Evolutionary conservation across 2,797 vertebrate species (phyloP).

Genomic region (Bucorvus abyssinicus): DNA sequence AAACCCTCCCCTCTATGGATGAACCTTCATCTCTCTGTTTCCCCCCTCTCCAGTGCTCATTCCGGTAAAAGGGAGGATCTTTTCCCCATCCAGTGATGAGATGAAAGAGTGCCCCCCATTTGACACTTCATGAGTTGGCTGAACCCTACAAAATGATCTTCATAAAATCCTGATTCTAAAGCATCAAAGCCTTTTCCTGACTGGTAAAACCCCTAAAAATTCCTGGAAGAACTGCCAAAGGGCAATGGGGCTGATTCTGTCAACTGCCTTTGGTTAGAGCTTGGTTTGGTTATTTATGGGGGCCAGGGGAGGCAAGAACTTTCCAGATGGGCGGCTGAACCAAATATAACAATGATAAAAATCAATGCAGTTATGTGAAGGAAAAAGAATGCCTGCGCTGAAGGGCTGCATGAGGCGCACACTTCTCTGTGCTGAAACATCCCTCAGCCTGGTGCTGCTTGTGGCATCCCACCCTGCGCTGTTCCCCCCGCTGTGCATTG

Average conservation of each 20-base stretch:
- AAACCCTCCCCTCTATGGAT: slow-evolving; percentile 54
- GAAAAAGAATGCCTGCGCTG: slow-evolving; percentile 11
- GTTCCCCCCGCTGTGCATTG: neutral
- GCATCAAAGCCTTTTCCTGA: slow-evolving; percentile 72
- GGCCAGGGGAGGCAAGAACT: slow-evolving; percentile 62
- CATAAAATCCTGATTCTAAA: slow-evolving; percentile 71
- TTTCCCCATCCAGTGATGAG: slow-evolving; percentile 45
- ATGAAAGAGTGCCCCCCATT: slow-evolving; percentile 72
- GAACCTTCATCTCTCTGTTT: slow-evolving; percentile 55
- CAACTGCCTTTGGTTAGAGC: slow-evolving; percentile 67
- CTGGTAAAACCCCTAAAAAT: slow-evolving; percentile 75
- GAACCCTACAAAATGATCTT: slow-evolving; percentile 70
- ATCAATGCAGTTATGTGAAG: slow-evolving; percentile 56
- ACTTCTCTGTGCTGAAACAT: neutral
- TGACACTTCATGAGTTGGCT: slow-evolving; percentile 74
- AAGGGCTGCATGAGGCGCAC: neutral
- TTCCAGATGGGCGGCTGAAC: slow-evolving; percentile 71
- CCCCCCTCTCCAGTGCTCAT: slow-evolving; percentile 23
- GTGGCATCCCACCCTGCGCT: neutral
- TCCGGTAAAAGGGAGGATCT: slow-evolving; percentile 66
- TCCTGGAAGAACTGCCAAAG: slow-evolving; percentile 74
- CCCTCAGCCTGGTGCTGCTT: neutral
- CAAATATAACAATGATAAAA: slow-evolving; percentile 73
- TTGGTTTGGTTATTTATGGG: slow-evolving; percentile 71
- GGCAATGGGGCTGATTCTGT: slow-evolving; percentile 69